Conservation (phyloP, 2,113 vertebrate species). For the Melierax canorus region DNA sequence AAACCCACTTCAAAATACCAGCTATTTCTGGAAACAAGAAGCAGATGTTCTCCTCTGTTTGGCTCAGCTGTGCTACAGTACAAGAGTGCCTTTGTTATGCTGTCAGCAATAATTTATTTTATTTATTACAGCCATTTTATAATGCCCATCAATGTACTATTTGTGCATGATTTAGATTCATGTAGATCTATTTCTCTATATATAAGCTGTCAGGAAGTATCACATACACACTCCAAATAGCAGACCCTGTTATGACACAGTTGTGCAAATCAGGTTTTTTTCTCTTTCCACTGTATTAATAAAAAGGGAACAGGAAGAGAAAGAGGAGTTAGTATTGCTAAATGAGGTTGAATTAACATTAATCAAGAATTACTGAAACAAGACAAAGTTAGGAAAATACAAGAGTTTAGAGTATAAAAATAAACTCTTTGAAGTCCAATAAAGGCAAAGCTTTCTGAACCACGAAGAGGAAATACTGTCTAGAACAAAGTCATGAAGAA, state of each 20-base stretch:
- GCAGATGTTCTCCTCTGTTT: conserved; percentile 67
- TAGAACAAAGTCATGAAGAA: neutral
- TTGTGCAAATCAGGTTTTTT: neutral
- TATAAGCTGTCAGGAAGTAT: neutral
- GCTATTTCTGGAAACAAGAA: conserved; percentile 71
- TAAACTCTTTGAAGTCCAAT: neutral
- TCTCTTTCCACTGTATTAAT: conserved; percentile 10
- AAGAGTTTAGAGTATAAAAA: neutral
- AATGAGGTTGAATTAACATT: conserved; percentile 7
- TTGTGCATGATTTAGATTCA: neutral
- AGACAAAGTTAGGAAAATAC: neutral
- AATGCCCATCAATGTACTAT: conserved; percentile 39
- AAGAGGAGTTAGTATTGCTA: conserved; percentile 2
- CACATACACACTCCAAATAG: neutral
- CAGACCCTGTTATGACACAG: neutral
- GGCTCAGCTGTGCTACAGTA: conserved; percentile 62
- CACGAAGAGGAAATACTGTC: neutral
- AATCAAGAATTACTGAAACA: neutral
- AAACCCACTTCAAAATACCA: conserved; percentile 45
- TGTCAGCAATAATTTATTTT: conserved; percentile 65
- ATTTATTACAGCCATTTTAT: conserved; percentile 63
- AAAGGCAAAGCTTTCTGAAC: neutral
- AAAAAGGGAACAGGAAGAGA: conserved; percentile 35
- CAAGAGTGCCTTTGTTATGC: conserved; percentile 68
- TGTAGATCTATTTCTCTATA: neutral